Conservation (phyloP, 1,140 invertebrate genomes). For the Cherax destructor region DNA sequence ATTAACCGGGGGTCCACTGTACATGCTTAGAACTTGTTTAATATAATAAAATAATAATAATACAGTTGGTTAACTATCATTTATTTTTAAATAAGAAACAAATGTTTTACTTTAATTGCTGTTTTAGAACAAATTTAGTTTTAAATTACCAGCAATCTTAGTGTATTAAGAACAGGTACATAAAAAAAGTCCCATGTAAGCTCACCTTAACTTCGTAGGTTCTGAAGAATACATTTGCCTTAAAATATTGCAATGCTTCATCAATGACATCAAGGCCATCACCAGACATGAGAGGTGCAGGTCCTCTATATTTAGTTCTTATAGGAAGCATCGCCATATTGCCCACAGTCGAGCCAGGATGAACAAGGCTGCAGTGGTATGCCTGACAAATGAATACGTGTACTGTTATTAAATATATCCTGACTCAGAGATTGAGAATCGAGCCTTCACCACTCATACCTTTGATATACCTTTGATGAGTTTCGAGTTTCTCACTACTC, state of each 20-base stretch:
- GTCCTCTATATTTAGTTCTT: slow-evolving; percentile 90
- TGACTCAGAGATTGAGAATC: too few species aligned
- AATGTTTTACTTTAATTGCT: slow-evolving; percentile 26
- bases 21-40: too few species aligned
- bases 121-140: too few species aligned
- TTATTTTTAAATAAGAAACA: slow-evolving; percentile 13
- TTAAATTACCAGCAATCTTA: too few species aligned
- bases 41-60: too few species aligned
- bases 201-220: slow-evolving; percentile 97
- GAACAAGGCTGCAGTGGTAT: slow-evolving; percentile 68
- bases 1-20: too few species aligned
- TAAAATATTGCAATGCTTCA: slow-evolving; percentile 97
- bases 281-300: slow-evolving; percentile 83
- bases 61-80: too few species aligned
- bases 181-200: neutral
- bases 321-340: slow-evolving; percentile 95
- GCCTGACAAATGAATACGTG: slow-evolving; percentile 55
- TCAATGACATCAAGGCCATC: slow-evolving; percentile 95
- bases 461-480: too few species aligned
- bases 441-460: too few species aligned
- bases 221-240: slow-evolving; percentile 99
- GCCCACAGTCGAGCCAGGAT: slow-evolving; percentile 79
- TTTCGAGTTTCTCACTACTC: too few species aligned
- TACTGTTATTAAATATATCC: neutral
- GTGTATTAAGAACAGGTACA: too few species aligned